Percentiles rank a stretch among this genome's conserved stretches.
Conservation (phyloP, 30 jellyfish, hydroid and myxozoan genomes). For the Hydractinia echinata region DNA sequence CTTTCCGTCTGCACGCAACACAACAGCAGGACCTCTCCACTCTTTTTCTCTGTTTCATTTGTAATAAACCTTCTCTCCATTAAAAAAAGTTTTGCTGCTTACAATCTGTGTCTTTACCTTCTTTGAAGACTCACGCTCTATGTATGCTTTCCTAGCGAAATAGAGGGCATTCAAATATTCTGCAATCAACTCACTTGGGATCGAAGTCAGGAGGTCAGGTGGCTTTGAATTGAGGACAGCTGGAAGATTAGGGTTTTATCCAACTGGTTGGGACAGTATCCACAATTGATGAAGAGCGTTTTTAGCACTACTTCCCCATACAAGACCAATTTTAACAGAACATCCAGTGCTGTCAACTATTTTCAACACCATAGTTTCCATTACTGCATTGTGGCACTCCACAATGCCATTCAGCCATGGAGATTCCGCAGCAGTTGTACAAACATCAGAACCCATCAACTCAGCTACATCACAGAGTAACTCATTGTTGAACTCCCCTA, state of each 20-base stretch:
- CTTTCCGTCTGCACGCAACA: neutral
- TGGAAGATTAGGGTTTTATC: no score
- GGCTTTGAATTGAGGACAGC: no score
- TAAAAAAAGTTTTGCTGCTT: no score
- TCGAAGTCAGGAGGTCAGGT: no score
- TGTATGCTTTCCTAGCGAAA: no score
- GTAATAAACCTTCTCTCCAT: neutral
- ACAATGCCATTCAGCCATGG: neutral
- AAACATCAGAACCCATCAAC: neutral
- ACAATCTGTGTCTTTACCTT: no score
- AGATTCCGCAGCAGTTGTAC: conserved; percentile 1
- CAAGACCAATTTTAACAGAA: neutral
- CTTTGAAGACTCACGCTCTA: no score
- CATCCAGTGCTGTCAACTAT: neutral
- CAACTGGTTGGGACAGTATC: no score
- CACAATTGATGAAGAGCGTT: no score
- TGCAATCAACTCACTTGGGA: no score
- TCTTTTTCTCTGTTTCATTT: neutral
- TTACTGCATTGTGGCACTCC: neutral
- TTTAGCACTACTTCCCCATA: no score
- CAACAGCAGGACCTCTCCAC: neutral
- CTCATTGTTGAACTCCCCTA: neutral
- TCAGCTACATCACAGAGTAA: neutral
- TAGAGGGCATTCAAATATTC: no score
- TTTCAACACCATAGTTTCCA: neutral